phyloP scores from a whole-genome alignment of 2,888 invertebrate species.

The Eupithecia pulchellata region DNA sequence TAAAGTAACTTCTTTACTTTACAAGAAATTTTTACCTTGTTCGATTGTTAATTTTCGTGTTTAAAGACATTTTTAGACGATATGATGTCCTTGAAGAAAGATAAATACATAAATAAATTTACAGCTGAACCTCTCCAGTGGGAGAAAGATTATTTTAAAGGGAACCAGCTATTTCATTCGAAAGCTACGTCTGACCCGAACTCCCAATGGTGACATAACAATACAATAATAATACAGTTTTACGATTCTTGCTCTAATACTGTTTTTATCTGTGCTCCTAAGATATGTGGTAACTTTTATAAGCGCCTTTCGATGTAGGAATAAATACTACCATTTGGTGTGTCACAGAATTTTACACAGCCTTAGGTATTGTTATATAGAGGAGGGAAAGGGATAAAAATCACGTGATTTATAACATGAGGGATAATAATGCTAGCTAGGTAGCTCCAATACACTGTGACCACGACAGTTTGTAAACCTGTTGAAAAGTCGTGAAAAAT shows the following conservation, averaged over 20 bases:
- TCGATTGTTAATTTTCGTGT: too few species aligned
- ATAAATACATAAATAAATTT: background rate
- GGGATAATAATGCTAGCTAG: too few species aligned
- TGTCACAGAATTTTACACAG: background rate
- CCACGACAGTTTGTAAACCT: too few species aligned
- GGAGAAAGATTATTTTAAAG: background rate
- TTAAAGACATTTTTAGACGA: background rate
- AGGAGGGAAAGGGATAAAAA: background rate
- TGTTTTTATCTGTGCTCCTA: slow-evolving; percentile 36
- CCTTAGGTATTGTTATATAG: background rate
- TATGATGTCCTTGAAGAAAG: background rate
- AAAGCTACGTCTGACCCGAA: slow-evolving; percentile 18
- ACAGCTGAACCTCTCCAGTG: background rate
- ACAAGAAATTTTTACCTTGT: too few species aligned
- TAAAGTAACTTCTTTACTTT: too few species aligned
- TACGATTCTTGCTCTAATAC: slow-evolving; percentile 42
- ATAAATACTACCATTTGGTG: background rate
- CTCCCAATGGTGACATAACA: slow-evolving; percentile 44
- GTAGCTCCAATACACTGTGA: too few species aligned
- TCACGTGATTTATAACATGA: background rate
- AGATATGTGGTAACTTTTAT: slow-evolving; percentile 30
- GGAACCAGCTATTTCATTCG: background rate
- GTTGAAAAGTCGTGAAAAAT: too few species aligned
- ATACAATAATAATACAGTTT: slow-evolving; percentile 43
- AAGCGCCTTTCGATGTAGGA: slow-evolving; percentile 10